Percentiles rank a stretch among this genome's conserved stretches.
Evolutionary conservation across 35 echinoderm and acorn worm genomes (phyloP).

Genomic region (Acanthaster planci): DNA sequence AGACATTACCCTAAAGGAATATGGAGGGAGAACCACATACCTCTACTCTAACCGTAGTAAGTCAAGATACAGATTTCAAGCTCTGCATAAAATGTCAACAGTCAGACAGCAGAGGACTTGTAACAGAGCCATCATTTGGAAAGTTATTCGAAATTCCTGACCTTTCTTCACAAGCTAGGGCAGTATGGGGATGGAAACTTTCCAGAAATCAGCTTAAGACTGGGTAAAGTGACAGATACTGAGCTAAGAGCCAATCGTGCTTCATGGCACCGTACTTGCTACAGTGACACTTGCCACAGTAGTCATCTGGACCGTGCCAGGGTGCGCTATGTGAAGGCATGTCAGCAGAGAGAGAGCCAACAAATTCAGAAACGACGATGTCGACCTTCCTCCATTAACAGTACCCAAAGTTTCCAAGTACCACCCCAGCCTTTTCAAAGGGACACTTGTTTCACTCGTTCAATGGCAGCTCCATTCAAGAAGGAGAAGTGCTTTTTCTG

Average conservation of each 20-base stretch:
- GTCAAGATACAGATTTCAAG: too few relatives aligned
- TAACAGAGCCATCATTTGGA: background rate
- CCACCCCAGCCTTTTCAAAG: background rate
- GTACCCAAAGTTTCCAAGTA: background rate
- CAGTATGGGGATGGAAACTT: conserved; percentile 9
- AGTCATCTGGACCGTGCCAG: conserved; percentile 22
- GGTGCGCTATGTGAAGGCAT: background rate
- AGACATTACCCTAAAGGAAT: too few relatives aligned
- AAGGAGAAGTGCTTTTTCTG: conserved; percentile 32
- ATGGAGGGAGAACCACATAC: background rate
- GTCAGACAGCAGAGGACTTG: background rate
- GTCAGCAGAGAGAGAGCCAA: background rate
- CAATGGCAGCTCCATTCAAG: background rate
- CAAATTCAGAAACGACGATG: background rate
- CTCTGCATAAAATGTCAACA: background rate
- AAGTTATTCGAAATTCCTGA: background rate
- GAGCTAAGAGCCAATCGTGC: background rate
- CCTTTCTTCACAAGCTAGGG: conserved; percentile 14
- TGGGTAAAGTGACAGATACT: background rate
- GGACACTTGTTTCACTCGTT: conserved; percentile 25
- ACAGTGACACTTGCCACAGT: conserved; percentile 30
- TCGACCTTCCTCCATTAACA: background rate
- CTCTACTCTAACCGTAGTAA: too few relatives aligned
- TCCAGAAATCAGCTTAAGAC: background rate
- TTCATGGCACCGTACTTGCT: conserved; percentile 2